These are phyloP conservation scores for Corythoichthys haematopterus DNA, from an alignment of 2,113 vertebrate species.

Conservation along the genomic window DNA sequence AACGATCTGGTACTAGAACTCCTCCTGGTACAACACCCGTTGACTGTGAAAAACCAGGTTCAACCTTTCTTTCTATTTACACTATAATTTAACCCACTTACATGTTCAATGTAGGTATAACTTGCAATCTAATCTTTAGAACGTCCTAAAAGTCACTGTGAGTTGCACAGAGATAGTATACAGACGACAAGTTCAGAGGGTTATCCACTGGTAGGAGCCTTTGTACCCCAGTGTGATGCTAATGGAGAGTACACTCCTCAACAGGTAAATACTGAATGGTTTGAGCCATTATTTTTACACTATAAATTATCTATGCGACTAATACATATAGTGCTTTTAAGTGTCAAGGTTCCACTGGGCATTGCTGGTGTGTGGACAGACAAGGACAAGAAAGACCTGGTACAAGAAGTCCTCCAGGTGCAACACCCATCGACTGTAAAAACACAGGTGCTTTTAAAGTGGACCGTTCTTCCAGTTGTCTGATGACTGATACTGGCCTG, in stretches of 20 bases:
- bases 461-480: background rate
- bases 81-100: constrained; percentile 12
- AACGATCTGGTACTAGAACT: constrained; percentile 68
- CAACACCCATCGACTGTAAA: constrained; percentile 50
- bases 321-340: constrained; percentile 16
- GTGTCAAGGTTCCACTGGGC: constrained; percentile 68
- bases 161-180: constrained; percentile 53
- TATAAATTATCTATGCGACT: background rate
- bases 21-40: constrained; percentile 44
- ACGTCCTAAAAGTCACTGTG: constrained; percentile 56
- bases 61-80: background rate
- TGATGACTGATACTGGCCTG: background rate
- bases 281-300: background rate
- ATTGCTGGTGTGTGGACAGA: constrained; percentile 78
- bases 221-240: constrained; percentile 74
- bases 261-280: constrained; percentile 43
- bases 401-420: constrained; percentile 60
- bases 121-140: constrained; percentile 3
- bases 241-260: constrained; percentile 68
- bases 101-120: background rate
- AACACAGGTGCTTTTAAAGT: constrained; percentile 59
- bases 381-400: constrained; percentile 70
- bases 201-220: constrained; percentile 29
- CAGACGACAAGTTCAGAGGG: constrained; percentile 25
- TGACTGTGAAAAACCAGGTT: constrained; percentile 66